These are phyloP conservation scores for Rhea pennata DNA, from an alignment of 2,113 vertebrate species.

Conservation along the genomic window DNA sequence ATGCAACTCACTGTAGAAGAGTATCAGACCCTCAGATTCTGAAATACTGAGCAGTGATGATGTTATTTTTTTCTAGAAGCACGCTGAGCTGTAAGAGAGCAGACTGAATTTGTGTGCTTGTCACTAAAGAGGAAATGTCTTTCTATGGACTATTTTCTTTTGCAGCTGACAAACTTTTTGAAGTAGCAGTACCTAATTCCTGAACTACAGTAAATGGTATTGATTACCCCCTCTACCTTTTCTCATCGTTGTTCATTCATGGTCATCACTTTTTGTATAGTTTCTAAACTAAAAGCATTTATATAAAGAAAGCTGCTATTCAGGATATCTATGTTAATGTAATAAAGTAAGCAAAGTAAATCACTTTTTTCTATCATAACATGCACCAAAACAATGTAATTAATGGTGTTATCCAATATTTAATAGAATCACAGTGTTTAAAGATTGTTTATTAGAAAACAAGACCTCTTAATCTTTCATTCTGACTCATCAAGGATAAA, in stretches of 20 bases:
- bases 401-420: not conserved
- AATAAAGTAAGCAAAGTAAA: not conserved
- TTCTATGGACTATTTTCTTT: not conserved
- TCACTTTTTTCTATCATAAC: not conserved
- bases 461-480: not conserved
- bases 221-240: not conserved
- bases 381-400: not conserved
- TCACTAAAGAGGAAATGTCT: not conserved
- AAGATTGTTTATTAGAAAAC: not conserved
- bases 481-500: not conserved
- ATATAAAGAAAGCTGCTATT: not conserved
- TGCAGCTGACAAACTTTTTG: not conserved
- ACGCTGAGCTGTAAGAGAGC: not conserved
- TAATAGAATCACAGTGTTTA: not conserved
- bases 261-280: not conserved
- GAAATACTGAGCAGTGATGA: not conserved
- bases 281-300: not conserved
- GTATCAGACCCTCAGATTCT: not conserved
- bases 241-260: not conserved
- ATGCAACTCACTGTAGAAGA: not conserved
- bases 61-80: not conserved
- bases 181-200: not conserved
- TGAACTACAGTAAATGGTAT: not conserved
- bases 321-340: not conserved
- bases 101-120: not conserved